Base-by-base conservation (phyloP, 2,113 vertebrate genomes). In the Eupsittula cactorum region DNA sequence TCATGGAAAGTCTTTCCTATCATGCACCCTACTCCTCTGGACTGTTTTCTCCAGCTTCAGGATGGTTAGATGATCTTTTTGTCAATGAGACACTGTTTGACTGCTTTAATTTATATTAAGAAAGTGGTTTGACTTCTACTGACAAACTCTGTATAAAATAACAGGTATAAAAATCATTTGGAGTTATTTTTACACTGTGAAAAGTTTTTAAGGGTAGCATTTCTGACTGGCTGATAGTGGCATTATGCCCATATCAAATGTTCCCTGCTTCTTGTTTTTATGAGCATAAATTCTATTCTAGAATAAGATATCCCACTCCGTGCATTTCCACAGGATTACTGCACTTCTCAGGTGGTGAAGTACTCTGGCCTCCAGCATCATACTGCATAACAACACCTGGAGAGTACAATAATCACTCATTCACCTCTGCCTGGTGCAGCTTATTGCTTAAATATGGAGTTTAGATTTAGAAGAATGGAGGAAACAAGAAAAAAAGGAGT, bases 381-480 rank as follows among this genome's bases (percentile, higher is more conserved):
- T 47, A 20, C 55, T 25, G 25, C 65, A 16, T 88, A 57, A 84
- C 11, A 15, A n/a, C 63, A 41, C 39, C 39, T 79, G 67, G 91
- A 41, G 91, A 79, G 76, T 47, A 41, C 7, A 77, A 35, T 85
- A 80, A 89, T 75, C 23, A 5, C 10, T 75, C 53, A 55, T 65
- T 95, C 75, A 88, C n/a, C 16, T 9, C 13, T 47, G 60, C 33
- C 88, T 86, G 59, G 20, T 64, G 70, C 77, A 79, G 29, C n/a
- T 95, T 80, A 79, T 88, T 95, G 42, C 73, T 97, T 92, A 95
- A 90, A 74, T 68, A 78, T 47, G 68, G 35, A 10, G 63, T 39
- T 28, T 62, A 85, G 77, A 73, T 73, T 96, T 84, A 62, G 89
- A 97, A 75, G 53, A 59, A 86, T 13, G 63, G 25, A 89, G 88